Evolutionary conservation across 1,140 invertebrate species (phyloP).

Genomic region (Zaprionus camerounensis): DNA sequence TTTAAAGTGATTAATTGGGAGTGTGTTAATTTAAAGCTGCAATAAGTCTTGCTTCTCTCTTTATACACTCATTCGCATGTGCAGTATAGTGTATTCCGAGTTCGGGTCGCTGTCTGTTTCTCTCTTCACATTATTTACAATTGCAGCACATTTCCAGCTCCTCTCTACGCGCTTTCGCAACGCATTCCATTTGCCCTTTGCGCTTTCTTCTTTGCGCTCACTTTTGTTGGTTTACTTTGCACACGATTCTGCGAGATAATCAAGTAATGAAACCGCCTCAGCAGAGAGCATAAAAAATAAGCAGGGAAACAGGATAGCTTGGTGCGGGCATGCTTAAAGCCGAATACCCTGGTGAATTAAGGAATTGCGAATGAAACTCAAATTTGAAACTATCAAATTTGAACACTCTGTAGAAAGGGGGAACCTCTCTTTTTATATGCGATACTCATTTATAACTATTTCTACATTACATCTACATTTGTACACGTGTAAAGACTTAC

Average conservation of each 20-base stretch:
- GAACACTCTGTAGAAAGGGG: not conserved
- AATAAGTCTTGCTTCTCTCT: not conserved
- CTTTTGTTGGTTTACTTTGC: conserved; percentile 33
- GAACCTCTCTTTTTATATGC: too few species aligned
- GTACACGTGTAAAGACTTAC: too few species aligned
- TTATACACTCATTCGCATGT: not conserved
- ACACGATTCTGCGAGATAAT: conserved; percentile 51
- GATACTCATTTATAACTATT: too few species aligned
- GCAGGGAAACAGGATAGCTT: not conserved
- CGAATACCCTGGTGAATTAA: not conserved
- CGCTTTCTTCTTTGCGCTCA: conserved; percentile 15
- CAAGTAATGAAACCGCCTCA: conserved; percentile 64
- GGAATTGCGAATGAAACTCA: not conserved
- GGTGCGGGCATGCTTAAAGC: not conserved
- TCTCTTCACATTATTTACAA: conserved; percentile 34
- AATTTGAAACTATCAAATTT: not conserved
- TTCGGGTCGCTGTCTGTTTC: not conserved
- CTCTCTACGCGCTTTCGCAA: conserved; percentile 28
- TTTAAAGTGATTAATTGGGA: not conserved
- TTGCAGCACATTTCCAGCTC: conserved; percentile 47
- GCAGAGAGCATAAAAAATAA: conserved; percentile 28
- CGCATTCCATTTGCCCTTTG: conserved; percentile 49
- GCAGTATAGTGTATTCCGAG: not conserved
- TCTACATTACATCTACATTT: too few species aligned
- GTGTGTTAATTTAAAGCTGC: not conserved